A percentile compares a stretch with the other conserved stretches of the same genome.
Conservation (phyloP, 2,888 invertebrate genomes). For the Priocnemis perturbator region DNA sequence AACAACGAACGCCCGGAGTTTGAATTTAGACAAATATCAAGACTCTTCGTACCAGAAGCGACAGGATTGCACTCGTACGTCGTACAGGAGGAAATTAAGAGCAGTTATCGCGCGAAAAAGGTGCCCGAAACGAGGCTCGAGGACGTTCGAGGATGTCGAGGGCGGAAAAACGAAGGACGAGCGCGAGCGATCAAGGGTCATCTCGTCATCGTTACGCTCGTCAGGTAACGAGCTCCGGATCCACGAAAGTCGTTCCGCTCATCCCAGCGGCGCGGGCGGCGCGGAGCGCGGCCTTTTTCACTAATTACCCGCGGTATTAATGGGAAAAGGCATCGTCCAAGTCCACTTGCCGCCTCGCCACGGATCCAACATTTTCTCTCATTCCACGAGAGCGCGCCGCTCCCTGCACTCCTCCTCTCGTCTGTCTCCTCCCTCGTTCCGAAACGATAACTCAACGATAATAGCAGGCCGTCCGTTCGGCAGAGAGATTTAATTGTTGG, state of each 20-base stretch:
- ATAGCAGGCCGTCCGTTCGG: slow-evolving; percentile 66
- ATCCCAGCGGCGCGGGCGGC: not conserved
- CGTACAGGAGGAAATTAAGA: not conserved
- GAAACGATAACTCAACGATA: slow-evolving; percentile 71
- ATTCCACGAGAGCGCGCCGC: not conserved
- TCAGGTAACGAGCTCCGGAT: no score
- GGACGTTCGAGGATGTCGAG: not conserved
- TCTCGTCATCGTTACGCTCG: slow-evolving; percentile 17
- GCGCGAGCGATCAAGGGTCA: not conserved
- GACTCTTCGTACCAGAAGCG: not conserved
- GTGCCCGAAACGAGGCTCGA: no score
- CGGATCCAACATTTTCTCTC: slow-evolving; percentile 17
- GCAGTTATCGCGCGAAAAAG: not conserved
- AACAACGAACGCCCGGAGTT: no score
- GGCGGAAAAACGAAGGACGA: not conserved
- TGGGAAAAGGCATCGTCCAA: slow-evolving; percentile 43
- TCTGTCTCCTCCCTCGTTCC: slow-evolving; percentile 10
- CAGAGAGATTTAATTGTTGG: slow-evolving; percentile 70
- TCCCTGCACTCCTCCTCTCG: slow-evolving; percentile 5
- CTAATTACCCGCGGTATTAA: slow-evolving; percentile 64
- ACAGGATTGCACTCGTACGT: not conserved
- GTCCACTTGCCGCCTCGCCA: not conserved
- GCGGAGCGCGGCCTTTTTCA: slow-evolving; percentile 17
- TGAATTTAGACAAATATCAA: no score
- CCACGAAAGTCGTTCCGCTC: not conserved